Base-by-base conservation (phyloP, 2,797 vertebrate genomes). In the Sebastes cheni region DNA sequence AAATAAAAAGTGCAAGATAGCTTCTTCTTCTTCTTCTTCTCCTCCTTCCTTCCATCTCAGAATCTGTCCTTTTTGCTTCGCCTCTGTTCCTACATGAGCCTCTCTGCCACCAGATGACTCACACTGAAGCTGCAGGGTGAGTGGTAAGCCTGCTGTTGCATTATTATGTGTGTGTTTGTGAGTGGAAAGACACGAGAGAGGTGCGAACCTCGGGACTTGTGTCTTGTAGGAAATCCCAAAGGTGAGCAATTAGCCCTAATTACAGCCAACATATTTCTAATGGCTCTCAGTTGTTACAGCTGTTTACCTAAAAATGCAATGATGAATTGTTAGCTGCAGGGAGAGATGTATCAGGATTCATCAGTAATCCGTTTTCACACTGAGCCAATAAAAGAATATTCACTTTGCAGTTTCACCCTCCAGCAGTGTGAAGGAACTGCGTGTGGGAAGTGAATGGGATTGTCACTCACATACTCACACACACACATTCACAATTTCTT, bases 221-320 rank as follows among this genome's bases (percentile, higher is more conserved):
- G 27, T 79, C 22, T 80, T 76, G 71, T 72, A 46, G 55, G 32
- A 70, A 88, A 82, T 79, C 87, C 85, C 85, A 77, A 84, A 88
- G 81, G 79, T 79, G 34, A 82, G 70, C 77, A 86, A 82, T 87
- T 85, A 79, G 67, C 68, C 55, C 39, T 87, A 86, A 90, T 87
- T 80, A 84, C 69, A 66, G 12, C 56, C 39, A 85, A 66, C 75
- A 88, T 83, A 42, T 72, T 77, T 67, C 67, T 85, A 85, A 88
- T 88, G 82, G 29, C 59, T 81, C 85, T 84, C 67, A 42, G 62
- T 72, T 85, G 64, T 71, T 77, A 25, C 65, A 62, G 80, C 39
- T 56, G 60, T 87, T 86, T 81, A 59, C 64, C 60, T 70, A 67
- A 84, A 87, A 77, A 50, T 20, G 67, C 64, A 73, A 67, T 42